Evolutionary conservation across 2,113 vertebrate species (phyloP), one percentile per base, ranked within the genome.

Genomic region (Rhipidura dahli): DNA sequence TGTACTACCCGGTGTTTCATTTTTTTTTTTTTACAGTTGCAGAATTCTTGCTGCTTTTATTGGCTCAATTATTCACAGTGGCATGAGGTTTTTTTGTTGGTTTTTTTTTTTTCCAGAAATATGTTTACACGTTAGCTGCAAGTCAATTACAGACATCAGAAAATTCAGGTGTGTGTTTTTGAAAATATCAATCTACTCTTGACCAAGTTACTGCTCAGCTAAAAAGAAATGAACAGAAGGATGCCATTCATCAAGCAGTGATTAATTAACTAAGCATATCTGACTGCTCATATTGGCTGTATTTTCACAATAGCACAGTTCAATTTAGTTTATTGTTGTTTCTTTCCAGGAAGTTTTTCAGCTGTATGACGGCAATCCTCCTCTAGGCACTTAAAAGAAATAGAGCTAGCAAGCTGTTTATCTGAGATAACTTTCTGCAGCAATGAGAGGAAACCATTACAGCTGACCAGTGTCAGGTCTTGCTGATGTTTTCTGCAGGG

Each of bases 391-490:
- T 93, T 77, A 56, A 75, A 72, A 91, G 61, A 92, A 95, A 76
- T 11, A 71, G 51, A 87, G 18, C 82, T 87, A 91, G 87, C 40
- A 76, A 95, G 84, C 65, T 95, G 91, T 69, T 91, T 84, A 92
- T 94, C 81, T 69, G 79, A 85, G 88, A 89, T 91, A 95, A 92
- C 40, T 95, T 95, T 60, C 73, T 87, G 28, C 37, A 81, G 30
- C 60, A 21, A 10, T 5, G 31, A 31, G 30, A 73, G 13, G 37
- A 90, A 95, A 64, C 21, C 22, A 28, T n/a, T 66, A 44, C 8
- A 40, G 56, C 83, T 68, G 65, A 77, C 72, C 68, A 83, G 35
- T 14, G 57, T 22, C 54, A 80, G 31, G 31, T 53, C 70, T 57
- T 50, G 8, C 70, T 30, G 1, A 0, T 17, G 2, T 75, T 87